Percentiles rank a stretch among this genome's conserved stretches.
These are phyloP conservation scores for Amazona guildingii DNA, from an alignment of 2,113 vertebrate species.

Conservation along the genomic window DNA sequence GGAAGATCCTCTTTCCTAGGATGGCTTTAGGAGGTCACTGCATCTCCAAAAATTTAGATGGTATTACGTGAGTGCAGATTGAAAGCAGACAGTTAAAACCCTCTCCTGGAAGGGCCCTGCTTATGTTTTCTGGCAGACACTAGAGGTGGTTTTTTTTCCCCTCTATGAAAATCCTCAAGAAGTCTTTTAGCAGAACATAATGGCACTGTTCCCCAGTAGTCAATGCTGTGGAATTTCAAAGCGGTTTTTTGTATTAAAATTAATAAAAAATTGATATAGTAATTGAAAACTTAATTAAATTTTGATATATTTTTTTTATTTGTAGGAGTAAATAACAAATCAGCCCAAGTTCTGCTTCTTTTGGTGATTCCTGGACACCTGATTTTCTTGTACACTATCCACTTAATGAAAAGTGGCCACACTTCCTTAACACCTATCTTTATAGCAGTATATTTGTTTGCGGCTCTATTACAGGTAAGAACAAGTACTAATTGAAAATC, in stretches of 20 bases:
- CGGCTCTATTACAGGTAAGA: conserved; percentile 91
- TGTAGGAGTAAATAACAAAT: conserved; percentile 93
- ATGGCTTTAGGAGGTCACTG: not conserved
- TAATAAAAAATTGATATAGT: not conserved
- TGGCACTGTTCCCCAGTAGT: not conserved
- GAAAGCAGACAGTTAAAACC: not conserved
- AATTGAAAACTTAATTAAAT: not conserved
- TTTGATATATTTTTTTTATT: not conserved
- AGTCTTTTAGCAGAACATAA: not conserved
- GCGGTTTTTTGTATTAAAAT: not conserved
- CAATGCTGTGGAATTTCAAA: not conserved
- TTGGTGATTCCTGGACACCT: conserved; percentile 92
- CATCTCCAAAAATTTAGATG: not conserved
- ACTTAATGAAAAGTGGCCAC: conserved; percentile 96
- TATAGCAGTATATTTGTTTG: conserved; percentile 86
- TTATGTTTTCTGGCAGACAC: not conserved
- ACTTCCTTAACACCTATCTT: conserved; percentile 93
- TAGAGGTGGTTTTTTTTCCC: not conserved
- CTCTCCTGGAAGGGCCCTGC: not conserved
- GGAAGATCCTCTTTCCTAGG: not conserved
- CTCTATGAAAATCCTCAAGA: not conserved
- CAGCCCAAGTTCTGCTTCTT: conserved; percentile 92
- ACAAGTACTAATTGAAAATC: not conserved
- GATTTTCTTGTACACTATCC: conserved; percentile 95
- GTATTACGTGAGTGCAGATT: not conserved